A percentile compares a stretch with the other conserved stretches of the same genome.
Conservation (phyloP, 1,140 invertebrate species). For the Saccostrea glomerata region DNA sequence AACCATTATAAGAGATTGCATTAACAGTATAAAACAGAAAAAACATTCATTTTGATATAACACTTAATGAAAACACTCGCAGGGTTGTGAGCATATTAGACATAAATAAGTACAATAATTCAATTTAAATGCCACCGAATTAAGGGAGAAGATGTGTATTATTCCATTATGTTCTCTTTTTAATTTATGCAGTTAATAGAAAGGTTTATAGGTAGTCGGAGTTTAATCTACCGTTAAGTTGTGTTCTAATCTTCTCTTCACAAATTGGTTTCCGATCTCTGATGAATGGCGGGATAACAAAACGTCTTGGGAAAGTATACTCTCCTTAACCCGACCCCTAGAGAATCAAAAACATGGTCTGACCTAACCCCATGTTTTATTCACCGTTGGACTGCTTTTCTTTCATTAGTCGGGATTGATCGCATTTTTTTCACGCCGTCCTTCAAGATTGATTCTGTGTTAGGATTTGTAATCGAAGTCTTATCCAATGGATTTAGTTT, state of each 20-base stretch:
- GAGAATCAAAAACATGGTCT: not conserved
- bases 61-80: not conserved
- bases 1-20: no score
- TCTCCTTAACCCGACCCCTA: not conserved
- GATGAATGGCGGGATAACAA: not conserved
- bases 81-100: not conserved
- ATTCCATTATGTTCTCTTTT: constrained; percentile 15
- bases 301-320: not conserved
- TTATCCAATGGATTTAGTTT: not conserved
- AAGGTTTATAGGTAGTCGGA: not conserved
- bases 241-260: not conserved
- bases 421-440: constrained; percentile 22
- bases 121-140: constrained; percentile 33
- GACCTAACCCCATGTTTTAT: not conserved
- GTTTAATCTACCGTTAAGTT: constrained; percentile 28
- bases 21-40: no score
- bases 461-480: constrained; percentile 8
- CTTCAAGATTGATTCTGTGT: constrained; percentile 19
- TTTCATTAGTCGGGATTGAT: not conserved
- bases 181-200: constrained; percentile 35
- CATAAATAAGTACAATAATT: not conserved
- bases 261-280: not conserved
- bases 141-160: not conserved
- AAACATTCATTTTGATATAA: not conserved
- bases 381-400: not conserved